phyloP scores from a whole-genome alignment of 1,140 invertebrate species.

The Trichogramma pretiosum region DNA sequence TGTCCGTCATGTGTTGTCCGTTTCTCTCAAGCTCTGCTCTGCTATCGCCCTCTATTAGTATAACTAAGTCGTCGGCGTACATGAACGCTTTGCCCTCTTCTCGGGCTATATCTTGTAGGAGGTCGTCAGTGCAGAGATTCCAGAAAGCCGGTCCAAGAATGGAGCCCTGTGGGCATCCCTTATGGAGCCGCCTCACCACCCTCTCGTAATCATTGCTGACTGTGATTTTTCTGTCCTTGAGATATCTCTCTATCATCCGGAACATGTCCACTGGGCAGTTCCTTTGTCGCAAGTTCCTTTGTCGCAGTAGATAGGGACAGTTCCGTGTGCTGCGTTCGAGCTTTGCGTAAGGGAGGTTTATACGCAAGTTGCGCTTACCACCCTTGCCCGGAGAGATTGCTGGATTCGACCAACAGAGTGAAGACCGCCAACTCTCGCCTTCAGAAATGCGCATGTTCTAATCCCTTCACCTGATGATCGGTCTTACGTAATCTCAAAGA shows the following conservation, averaged over 20 bases:
- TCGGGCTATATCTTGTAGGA: slow-evolving; percentile 24
- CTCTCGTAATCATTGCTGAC: not conserved
- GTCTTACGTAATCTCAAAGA: too few species aligned
- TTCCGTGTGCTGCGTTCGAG: too few species aligned
- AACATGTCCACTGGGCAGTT: not conserved
- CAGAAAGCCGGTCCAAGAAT: slow-evolving; percentile 34
- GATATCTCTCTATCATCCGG: not conserved
- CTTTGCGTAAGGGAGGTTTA: too few species aligned
- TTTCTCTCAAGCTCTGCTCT: not conserved
- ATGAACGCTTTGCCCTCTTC: slow-evolving; percentile 18
- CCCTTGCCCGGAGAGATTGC: too few species aligned
- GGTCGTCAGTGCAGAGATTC: slow-evolving; percentile 35
- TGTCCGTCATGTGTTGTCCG: not conserved
- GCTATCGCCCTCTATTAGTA: slow-evolving; percentile 16
- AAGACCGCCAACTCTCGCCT: too few species aligned
- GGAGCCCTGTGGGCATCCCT: slow-evolving; percentile 40
- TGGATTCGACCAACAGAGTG: too few species aligned
- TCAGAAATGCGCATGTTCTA: too few species aligned
- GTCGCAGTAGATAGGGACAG: too few species aligned
- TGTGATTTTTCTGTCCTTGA: not conserved
- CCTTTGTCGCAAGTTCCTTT: not conserved
- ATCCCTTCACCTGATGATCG: too few species aligned
- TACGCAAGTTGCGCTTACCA: too few species aligned
- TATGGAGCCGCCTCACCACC: slow-evolving; percentile 19
- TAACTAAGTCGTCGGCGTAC: slow-evolving; percentile 29